These are phyloP conservation scores for Dromaius novaehollandiae DNA, from an alignment of 2,113 vertebrate genomes.

Conservation along the genomic window DNA sequence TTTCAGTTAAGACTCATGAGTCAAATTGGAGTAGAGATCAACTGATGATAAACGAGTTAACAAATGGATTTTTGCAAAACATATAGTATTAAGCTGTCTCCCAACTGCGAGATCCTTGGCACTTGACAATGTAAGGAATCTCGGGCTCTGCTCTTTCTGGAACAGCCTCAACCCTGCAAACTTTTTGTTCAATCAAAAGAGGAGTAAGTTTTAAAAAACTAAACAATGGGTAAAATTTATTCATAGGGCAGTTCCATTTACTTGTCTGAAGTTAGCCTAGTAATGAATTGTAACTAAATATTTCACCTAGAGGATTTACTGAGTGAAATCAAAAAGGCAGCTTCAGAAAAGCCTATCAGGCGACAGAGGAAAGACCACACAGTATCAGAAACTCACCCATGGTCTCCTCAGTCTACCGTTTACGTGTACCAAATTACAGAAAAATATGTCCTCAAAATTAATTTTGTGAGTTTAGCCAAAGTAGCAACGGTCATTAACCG, in stretches of 20 bases:
- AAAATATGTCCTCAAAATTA: background rate
- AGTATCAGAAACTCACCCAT: background rate
- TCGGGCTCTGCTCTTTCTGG: background rate
- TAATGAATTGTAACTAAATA: background rate
- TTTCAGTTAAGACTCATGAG: background rate
- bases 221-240: background rate
- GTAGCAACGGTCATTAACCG: background rate
- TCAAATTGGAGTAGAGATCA: background rate
- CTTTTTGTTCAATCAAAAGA: background rate
- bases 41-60: background rate
- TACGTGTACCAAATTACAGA: background rate
- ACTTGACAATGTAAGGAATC: background rate
- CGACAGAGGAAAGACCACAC: background rate
- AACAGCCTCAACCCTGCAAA: background rate
- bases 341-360: background rate
- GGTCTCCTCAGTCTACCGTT: background rate
- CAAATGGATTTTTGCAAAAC: constrained; percentile 21
- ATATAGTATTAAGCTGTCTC: background rate
- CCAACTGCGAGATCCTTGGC: background rate
- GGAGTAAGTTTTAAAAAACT: background rate
- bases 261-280: background rate
- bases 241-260: background rate
- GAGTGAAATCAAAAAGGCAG: background rate
- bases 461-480: background rate
- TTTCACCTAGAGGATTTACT: background rate